Evolutionary conservation across 2,113 vertebrate species (phyloP).

Genomic region (Dendropsophus ebraccatus): DNA sequence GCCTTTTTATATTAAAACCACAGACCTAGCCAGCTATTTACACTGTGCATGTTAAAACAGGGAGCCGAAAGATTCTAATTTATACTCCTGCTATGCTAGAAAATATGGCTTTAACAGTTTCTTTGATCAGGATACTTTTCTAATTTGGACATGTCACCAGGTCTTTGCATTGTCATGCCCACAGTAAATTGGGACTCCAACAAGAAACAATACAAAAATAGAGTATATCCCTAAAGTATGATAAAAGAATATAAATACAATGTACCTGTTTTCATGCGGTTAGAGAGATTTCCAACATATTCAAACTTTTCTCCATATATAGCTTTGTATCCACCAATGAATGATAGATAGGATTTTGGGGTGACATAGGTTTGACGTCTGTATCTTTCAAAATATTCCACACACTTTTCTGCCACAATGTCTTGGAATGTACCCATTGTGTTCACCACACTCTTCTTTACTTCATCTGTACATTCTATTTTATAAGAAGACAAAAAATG

Average conservation of each 20-base stretch:
- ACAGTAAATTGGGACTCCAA: neutral
- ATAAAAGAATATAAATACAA: neutral
- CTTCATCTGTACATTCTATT: slow-evolving; percentile 78
- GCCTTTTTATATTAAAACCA: neutral
- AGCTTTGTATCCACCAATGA: slow-evolving; percentile 81
- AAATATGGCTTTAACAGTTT: neutral
- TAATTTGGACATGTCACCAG: neutral
- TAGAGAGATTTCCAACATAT: slow-evolving; percentile 72
- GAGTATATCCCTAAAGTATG: neutral
- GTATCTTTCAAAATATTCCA: slow-evolving; percentile 81
- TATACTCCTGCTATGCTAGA: neutral
- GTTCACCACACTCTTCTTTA: slow-evolving; percentile 76
- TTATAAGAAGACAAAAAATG: slow-evolving; percentile 78
- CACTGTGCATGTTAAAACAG: neutral
- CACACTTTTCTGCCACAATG: slow-evolving; percentile 79
- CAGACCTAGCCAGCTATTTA: neutral
- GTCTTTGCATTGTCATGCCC: neutral
- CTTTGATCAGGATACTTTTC: neutral
- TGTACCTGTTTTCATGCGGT: slow-evolving; percentile 81
- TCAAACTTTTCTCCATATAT: slow-evolving; percentile 78
- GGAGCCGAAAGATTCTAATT: neutral
- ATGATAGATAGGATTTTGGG: slow-evolving; percentile 84
- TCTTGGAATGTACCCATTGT: slow-evolving; percentile 86
- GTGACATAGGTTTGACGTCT: slow-evolving; percentile 82
- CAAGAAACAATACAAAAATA: neutral